Percentiles rank a stretch among this genome's conserved stretches.
phyloP scores from a whole-genome alignment of 2,797 vertebrate species.

The Alca torda region DNA sequence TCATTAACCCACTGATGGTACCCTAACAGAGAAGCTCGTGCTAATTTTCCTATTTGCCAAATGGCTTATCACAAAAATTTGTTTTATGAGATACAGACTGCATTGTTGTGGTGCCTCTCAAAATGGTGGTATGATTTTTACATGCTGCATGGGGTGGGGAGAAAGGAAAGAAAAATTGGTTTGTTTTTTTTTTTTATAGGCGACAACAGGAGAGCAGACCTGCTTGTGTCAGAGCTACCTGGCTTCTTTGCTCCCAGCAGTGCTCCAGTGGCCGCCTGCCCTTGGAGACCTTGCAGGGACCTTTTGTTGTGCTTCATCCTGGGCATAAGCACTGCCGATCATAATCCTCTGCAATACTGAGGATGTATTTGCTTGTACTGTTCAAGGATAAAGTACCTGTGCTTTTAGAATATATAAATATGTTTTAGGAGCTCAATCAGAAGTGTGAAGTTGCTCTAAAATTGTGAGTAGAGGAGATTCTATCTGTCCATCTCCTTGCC shows the following conservation, averaged over 20 bases:
- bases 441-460: background rate
- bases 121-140: background rate
- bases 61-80: background rate
- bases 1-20: background rate
- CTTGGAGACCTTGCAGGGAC: background rate
- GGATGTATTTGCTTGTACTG: background rate
- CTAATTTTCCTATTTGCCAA: background rate
- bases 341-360: background rate
- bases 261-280: background rate
- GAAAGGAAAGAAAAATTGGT: background rate
- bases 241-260: background rate
- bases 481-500: background rate
- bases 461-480: background rate
- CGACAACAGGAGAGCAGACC: background rate
- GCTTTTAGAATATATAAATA: background rate
- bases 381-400: background rate
- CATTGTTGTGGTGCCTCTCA: background rate
- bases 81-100: background rate
- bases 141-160: background rate
- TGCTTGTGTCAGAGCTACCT: background rate
- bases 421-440: background rate
- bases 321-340: background rate
- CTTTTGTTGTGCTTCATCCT: background rate
- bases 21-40: background rate
- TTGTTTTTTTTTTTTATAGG: background rate